Percentiles rank a stretch among this genome's conserved stretches.
Evolutionary conservation across 2,888 invertebrate genomes (phyloP).

Genomic region (Ashinkailepas kermadecensis): DNA sequence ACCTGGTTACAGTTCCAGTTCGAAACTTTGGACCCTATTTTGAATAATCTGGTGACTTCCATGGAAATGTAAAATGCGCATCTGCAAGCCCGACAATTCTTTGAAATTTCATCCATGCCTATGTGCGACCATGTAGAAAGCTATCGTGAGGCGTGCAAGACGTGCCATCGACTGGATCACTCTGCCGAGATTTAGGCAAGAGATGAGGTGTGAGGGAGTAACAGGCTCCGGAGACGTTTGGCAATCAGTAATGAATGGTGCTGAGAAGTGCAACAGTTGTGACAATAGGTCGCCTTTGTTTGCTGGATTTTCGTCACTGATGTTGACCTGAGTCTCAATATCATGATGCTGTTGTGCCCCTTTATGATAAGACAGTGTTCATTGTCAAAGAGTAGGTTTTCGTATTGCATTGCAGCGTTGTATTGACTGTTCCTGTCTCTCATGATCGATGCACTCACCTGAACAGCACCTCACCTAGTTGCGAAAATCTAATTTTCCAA

Average conservation of each 20-base stretch:
- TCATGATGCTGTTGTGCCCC: background rate
- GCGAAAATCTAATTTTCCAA: too few relatives aligned
- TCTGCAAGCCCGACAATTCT: too few relatives aligned
- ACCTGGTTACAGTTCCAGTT: too few relatives aligned
- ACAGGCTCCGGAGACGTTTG: background rate
- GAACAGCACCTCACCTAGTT: too few relatives aligned
- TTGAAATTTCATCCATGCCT: too few relatives aligned
- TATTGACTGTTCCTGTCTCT: background rate
- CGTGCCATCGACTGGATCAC: background rate
- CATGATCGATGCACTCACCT: background rate
- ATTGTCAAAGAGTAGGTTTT: background rate
- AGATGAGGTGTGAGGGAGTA: background rate
- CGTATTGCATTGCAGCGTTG: too few relatives aligned
- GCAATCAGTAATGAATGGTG: conserved; percentile 9
- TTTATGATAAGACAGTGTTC: background rate
- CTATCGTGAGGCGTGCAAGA: background rate
- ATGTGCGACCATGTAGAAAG: background rate
- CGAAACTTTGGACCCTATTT: too few relatives aligned
- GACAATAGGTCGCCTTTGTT: background rate
- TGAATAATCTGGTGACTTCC: too few relatives aligned
- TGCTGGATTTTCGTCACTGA: background rate
- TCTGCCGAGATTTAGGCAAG: background rate
- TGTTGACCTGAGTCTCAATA: background rate
- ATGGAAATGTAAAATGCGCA: too few relatives aligned
- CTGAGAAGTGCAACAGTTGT: background rate